Base-by-base conservation (phyloP, 1,140 invertebrate genomes). In the Periplaneta americana region DNA sequence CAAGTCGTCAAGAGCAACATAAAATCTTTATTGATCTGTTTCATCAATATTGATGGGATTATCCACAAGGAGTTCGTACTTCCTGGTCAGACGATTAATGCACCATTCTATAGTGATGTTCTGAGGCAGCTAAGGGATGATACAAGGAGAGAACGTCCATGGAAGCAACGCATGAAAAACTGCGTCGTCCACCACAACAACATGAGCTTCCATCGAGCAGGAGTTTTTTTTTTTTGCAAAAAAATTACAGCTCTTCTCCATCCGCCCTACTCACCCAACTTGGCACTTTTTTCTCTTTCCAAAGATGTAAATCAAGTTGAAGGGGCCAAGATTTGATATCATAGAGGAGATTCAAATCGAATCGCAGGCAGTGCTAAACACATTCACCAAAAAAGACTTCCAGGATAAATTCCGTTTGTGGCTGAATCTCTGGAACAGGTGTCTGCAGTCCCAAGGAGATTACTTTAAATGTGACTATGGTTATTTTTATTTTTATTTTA, bases 341-440 rank as follows among this genome's bases (percentile, higher is more conserved):
- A 79, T 82, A 39, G 76, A 79, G 33, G 36, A 76, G 36, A 83
- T 83, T 32, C 78, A 83, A 28, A 75, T 37, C 9, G 78, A 79
- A 83, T 83, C 83, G 82, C 81, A 39, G 82, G 48, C 48, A 34
- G 79, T 28, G 75, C 75, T 81, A 22, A 83, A 83, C 15, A 75
- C 74, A 75, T 3, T 75, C 28, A 75, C 74, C 13, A 4, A 15
- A 4, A 31, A 75, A 75, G 74, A 75, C 74, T 75, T 75, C 74
- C 22, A 75, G 74, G 74, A 75, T 75, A 28, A 17, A 75, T 75
- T 13, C 39, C 39, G 74, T 18, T 15, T 75, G 13, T 15, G 13
- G 33, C 13, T 28, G 15, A 31, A 75, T 15, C 6, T 17, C 74
- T 75, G 74, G 28, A 28, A 75, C 31, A 17, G 74, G 2, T 75